A percentile compares a stretch with the other conserved stretches of the same genome.
phyloP scores from a whole-genome alignment of 2,888 invertebrate species.

The Leucoptera coffeella region DNA sequence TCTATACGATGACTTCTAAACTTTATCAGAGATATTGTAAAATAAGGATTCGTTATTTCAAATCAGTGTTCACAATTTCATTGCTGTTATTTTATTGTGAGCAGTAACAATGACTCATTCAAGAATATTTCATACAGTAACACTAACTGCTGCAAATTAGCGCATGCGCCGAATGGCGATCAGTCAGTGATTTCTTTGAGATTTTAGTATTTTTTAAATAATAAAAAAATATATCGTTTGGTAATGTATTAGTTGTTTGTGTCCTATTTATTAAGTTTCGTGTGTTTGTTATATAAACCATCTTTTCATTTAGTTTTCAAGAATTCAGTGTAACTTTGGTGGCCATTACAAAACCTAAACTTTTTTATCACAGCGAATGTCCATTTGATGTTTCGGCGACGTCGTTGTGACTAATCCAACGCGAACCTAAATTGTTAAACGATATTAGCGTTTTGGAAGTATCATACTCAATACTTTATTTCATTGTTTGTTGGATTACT shows the following conservation, averaged over 20 bases:
- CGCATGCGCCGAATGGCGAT: constrained; percentile 55
- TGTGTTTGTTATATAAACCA: constrained; percentile 6
- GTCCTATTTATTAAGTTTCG: constrained; percentile 14
- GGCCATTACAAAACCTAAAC: constrained; percentile 54
- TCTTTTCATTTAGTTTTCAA: constrained; percentile 12
- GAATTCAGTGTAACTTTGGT: constrained; percentile 49
- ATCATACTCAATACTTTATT: too few relatives aligned
- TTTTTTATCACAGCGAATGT: constrained; percentile 49
- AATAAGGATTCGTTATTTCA: too few relatives aligned
- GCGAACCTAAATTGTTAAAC: constrained; percentile 16
- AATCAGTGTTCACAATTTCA: too few relatives aligned
- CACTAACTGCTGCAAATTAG: constrained; percentile 47
- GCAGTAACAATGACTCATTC: too few relatives aligned
- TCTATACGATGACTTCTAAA: too few relatives aligned
- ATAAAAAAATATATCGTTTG: constrained; percentile 44
- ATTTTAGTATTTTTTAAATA: constrained; percentile 41
- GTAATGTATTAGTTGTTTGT: constrained; percentile 32
- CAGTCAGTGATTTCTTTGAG: constrained; percentile 50
- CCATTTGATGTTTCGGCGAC: constrained; percentile 54
- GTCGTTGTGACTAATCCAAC: constrained; percentile 47
- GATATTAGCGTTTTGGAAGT: too few relatives aligned
- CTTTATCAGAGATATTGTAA: too few relatives aligned
- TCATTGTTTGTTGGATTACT: too few relatives aligned
- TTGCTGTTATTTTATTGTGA: too few relatives aligned
- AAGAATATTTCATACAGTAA: too few relatives aligned